These are phyloP conservation scores for Cetonia aurata DNA, from an alignment of 2,888 invertebrate genomes.

Conservation along the genomic window DNA sequence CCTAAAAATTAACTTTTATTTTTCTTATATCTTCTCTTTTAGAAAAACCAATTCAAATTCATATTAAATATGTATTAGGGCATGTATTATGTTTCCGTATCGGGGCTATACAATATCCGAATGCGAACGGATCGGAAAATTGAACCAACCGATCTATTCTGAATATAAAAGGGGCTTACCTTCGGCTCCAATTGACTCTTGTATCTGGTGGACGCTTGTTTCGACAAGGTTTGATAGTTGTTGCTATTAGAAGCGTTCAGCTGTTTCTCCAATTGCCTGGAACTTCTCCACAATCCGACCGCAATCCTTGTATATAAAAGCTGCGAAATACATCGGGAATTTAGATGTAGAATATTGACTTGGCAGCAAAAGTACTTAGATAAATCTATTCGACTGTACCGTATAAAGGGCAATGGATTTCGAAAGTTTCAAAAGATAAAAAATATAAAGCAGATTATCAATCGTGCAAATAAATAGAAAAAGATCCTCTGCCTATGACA, in stretches of 20 bases:
- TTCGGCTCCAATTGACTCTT: constrained; percentile 65
- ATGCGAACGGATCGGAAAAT: neutral
- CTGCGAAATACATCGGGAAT: constrained; percentile 63
- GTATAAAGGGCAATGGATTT: no score
- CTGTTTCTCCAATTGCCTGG: constrained; percentile 73
- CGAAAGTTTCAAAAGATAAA: no score
- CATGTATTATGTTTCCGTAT: no score
- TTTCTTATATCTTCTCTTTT: no score
- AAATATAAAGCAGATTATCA: no score
- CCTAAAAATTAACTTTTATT: no score
- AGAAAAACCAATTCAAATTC: no score
- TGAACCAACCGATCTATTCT: no score
- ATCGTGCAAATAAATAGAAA: no score
- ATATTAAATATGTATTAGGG: no score
- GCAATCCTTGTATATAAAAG: constrained; percentile 88
- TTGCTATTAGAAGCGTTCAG: constrained; percentile 61
- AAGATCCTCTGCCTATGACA: no score
- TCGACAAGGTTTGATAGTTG: constrained; percentile 59
- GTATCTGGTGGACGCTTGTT: constrained; percentile 66
- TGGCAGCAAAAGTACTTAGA: neutral
- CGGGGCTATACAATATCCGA: neutral
- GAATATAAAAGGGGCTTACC: constrained; percentile 57
- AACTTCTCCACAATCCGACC: constrained; percentile 85
- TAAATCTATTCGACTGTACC: no score
- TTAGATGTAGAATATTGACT: neutral